These are phyloP conservation scores for Phylloscopus trochiloides DNA, from an alignment of 2,113 vertebrate species.

Conservation along the genomic window DNA sequence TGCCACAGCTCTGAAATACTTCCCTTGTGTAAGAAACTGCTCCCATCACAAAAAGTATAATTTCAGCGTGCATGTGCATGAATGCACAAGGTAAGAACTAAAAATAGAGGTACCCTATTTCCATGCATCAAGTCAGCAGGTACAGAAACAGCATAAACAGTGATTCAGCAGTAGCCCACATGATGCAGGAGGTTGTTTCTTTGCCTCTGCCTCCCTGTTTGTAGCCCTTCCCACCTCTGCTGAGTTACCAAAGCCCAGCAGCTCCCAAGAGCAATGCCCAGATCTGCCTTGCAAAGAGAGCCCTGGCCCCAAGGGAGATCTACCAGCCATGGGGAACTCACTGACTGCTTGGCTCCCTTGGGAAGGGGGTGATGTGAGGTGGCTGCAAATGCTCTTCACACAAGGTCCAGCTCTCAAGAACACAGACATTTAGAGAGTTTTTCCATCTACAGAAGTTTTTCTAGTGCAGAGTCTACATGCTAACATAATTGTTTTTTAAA, in stretches of 20 bases:
- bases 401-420: background rate
- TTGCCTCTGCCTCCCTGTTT: background rate
- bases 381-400: background rate
- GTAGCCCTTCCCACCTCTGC: background rate
- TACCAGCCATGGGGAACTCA: background rate
- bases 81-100: constrained; percentile 54
- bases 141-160: constrained; percentile 22
- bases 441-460: background rate
- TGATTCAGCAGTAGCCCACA: constrained; percentile 33
- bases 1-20: background rate
- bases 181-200: background rate
- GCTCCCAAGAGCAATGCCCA: background rate
- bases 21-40: background rate
- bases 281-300: background rate
- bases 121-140: constrained; percentile 29
- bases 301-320: too few species aligned
- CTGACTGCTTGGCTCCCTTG: background rate
- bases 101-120: constrained; percentile 55
- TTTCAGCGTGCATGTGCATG: background rate
- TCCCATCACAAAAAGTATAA: constrained; percentile 13
- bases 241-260: background rate
- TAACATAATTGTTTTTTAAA: background rate
- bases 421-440: background rate
- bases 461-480: background rate
- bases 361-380: background rate